Percentiles rank a stretch among this genome's conserved stretches.
Conservation (phyloP, 2,797 vertebrate genomes). For the Neosilurus hyrtlii region DNA sequence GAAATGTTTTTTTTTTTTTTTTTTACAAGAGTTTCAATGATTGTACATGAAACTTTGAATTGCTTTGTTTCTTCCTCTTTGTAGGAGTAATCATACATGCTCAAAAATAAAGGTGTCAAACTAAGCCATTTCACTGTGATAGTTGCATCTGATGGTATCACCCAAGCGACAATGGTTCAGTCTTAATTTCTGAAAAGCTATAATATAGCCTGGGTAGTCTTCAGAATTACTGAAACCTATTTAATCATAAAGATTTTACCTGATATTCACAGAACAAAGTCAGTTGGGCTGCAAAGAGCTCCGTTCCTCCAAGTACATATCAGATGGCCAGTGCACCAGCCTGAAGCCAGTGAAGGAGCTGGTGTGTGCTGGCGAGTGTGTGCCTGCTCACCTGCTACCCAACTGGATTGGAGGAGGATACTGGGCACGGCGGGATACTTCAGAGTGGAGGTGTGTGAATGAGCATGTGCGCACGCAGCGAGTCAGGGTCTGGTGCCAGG, state of each 20-base stretch:
- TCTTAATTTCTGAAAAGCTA: too few relatives aligned
- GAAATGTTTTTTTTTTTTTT: too few relatives aligned
- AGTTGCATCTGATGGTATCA: background rate
- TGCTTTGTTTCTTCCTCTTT: background rate
- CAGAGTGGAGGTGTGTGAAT: slow-evolving; percentile 89
- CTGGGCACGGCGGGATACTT: slow-evolving; percentile 83
- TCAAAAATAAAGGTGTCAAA: background rate
- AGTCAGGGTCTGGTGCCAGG: slow-evolving; percentile 87
- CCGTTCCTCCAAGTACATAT: slow-evolving; percentile 94
- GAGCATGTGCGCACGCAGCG: slow-evolving; percentile 90
- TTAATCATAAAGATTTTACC: background rate
- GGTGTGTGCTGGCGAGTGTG: slow-evolving; percentile 92
- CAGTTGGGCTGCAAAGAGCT: slow-evolving; percentile 91
- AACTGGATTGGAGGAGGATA: slow-evolving; percentile 89
- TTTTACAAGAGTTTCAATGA: too few relatives aligned
- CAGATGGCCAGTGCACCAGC: slow-evolving; percentile 95
- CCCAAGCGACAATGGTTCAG: background rate
- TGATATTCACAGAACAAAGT: slow-evolving; percentile 74
- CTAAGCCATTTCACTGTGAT: background rate
- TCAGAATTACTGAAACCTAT: background rate
- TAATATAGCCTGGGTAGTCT: background rate
- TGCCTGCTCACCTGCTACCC: slow-evolving; percentile 86
- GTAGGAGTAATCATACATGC: background rate
- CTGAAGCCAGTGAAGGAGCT: slow-evolving; percentile 91
- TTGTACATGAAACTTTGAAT: background rate